These are phyloP conservation scores for Ostrea edulis DNA, from an alignment of 1,140 invertebrate species.

Conservation along the genomic window DNA sequence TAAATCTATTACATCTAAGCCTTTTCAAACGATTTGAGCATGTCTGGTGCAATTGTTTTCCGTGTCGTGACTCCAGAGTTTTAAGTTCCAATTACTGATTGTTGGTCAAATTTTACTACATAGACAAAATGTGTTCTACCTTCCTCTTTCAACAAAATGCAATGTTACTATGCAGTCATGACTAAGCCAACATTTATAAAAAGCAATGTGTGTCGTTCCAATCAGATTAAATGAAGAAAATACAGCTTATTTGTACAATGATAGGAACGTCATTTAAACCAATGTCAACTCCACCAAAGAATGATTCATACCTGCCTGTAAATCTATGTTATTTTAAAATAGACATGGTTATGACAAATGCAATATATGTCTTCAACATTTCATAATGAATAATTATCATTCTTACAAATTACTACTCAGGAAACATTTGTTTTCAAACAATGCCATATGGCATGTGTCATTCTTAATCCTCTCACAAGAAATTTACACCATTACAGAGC, in stretches of 20 bases:
- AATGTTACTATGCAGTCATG: neutral
- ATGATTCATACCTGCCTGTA: neutral
- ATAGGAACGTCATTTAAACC: neutral
- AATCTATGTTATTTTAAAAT: neutral
- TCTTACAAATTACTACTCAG: neutral
- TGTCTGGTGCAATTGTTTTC: neutral
- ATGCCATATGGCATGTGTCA: too few relatives aligned
- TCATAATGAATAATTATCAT: neutral
- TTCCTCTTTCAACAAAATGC: neutral
- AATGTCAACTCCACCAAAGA: neutral
- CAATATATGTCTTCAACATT: neutral
- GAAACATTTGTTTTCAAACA: neutral
- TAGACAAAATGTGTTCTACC: neutral
- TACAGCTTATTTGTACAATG: neutral
- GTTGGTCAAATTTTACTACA: neutral
- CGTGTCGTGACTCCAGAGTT: neutral
- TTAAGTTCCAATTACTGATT: neutral
- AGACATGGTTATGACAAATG: neutral
- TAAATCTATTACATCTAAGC: neutral
- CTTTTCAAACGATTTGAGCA: neutral
- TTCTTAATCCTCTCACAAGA: too few relatives aligned
- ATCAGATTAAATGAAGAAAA: neutral
- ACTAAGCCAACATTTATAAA: neutral
- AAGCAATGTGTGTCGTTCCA: constrained; percentile 9
- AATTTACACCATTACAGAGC: too few relatives aligned